phyloP scores from a whole-genome alignment of 2,888 invertebrate species.

The Standfussiana lucernea region DNA sequence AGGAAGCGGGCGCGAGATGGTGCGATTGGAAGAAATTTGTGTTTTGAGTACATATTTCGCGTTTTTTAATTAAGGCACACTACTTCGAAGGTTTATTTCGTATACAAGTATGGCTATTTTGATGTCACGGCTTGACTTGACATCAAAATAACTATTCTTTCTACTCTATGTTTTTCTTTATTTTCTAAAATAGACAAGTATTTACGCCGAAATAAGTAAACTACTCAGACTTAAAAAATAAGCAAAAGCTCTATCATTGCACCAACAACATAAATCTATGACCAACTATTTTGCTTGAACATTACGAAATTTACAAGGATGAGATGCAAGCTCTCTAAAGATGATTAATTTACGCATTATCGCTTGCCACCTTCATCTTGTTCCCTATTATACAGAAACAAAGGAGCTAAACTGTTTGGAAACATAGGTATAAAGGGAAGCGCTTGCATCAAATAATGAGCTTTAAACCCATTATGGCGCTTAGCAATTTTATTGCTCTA shows the following conservation, averaged over 20 bases:
- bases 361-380: constrained; percentile 52
- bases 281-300: not conserved
- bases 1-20: constrained; percentile 2
- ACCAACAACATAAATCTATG: not conserved
- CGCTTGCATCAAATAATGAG: constrained; percentile 64
- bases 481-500: constrained; percentile 68
- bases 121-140: not conserved
- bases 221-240: not conserved
- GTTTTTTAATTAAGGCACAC: not conserved
- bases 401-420: constrained; percentile 62
- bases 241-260: not conserved
- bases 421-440: constrained; percentile 63
- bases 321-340: constrained; percentile 20
- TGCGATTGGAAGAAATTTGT: not conserved
- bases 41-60: not conserved
- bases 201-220: not conserved
- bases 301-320: constrained; percentile 16
- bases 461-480: constrained; percentile 64
- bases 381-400: constrained; percentile 53
- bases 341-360: constrained; percentile 38
- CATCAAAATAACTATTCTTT: not conserved
- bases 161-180: not conserved
- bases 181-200: not conserved
- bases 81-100: not conserved
- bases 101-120: not conserved